phyloP scores from a whole-genome alignment of 2,888 invertebrate genomes.

The Diarsia rubi region DNA sequence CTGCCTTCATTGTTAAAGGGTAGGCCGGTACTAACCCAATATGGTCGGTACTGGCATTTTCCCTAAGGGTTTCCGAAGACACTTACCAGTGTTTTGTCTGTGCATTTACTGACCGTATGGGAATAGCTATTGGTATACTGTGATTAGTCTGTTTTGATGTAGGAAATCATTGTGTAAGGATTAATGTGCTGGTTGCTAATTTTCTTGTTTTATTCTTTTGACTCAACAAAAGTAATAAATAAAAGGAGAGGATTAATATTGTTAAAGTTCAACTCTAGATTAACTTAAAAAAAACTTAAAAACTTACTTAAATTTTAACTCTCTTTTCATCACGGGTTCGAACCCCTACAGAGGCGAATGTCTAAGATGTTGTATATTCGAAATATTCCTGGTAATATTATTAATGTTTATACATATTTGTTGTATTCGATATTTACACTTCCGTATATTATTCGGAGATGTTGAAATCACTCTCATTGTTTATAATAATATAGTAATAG shows the following conservation, averaged over 20 bases:
- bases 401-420: slow-evolving; percentile 11
- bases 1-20: neutral
- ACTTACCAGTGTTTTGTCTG: neutral
- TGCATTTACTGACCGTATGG: slow-evolving; percentile 10
- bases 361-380: neutral
- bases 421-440: neutral
- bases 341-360: slow-evolving; percentile 22
- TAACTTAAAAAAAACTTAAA: no score
- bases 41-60: slow-evolving; percentile 10
- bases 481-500: slow-evolving; percentile 32
- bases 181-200: slow-evolving; percentile 38
- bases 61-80: neutral
- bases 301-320: no score
- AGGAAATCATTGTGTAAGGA: slow-evolving; percentile 11
- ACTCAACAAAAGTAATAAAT: slow-evolving; percentile 42
- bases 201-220: slow-evolving; percentile 46
- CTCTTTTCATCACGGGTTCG: slow-evolving; percentile 32
- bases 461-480: slow-evolving; percentile 8
- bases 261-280: neutral
- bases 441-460: slow-evolving; percentile 9
- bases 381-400: neutral
- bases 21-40: slow-evolving; percentile 14
- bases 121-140: slow-evolving; percentile 23
- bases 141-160: slow-evolving; percentile 22
- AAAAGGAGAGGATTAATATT: neutral